Percentiles rank a stretch among this genome's conserved stretches.
Conservation (phyloP, 2,113 vertebrate species). For the Chaetodon trifascialis region DNA sequence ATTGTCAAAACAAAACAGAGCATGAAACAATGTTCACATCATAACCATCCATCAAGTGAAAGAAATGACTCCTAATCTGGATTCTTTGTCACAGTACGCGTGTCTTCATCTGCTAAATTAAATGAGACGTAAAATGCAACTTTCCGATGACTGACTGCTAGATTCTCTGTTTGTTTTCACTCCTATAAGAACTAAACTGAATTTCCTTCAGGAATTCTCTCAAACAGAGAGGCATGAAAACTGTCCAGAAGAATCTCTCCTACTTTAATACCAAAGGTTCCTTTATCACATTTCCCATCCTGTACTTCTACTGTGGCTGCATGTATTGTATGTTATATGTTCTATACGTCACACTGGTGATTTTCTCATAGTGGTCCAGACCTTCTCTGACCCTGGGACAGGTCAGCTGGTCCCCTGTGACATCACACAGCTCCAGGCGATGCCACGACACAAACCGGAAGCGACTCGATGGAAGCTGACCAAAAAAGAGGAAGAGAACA, state of each 20-base stretch:
- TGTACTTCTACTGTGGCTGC: neutral
- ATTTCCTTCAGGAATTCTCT: neutral
- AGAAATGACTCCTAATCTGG: neutral
- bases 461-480: conserved; percentile 90
- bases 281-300: neutral
- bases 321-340: too few species aligned
- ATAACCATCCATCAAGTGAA: neutral
- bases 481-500: neutral
- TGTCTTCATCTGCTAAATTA: neutral
- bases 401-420: conserved; percentile 90
- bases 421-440: conserved; percentile 86
- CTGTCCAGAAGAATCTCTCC: neutral
- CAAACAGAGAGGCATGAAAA: neutral
- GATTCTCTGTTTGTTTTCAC: neutral
- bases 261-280: neutral
- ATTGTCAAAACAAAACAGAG: neutral
- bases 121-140: neutral
- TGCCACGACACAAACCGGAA: conserved; percentile 90
- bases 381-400: conserved; percentile 95
- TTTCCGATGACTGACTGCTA: neutral
- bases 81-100: neutral
- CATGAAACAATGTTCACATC: neutral
- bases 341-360: neutral
- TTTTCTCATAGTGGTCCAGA: conserved; percentile 63
- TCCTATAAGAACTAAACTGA: neutral